A percentile compares a stretch with the other conserved stretches of the same genome.
Conservation (phyloP, 2,113 vertebrate genomes). For the Nanger granti region DNA sequence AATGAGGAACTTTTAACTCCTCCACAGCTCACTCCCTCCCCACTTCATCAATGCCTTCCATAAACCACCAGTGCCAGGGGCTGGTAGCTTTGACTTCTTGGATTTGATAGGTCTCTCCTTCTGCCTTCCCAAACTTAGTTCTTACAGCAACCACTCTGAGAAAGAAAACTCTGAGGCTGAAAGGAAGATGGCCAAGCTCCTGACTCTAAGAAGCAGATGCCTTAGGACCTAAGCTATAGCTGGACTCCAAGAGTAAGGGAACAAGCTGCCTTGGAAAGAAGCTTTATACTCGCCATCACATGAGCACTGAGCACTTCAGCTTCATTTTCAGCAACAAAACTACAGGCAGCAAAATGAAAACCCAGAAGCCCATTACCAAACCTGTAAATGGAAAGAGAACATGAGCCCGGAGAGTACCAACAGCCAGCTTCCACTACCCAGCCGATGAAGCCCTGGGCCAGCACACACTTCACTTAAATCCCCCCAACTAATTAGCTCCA, state of each 20-base stretch:
- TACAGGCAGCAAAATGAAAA: not conserved
- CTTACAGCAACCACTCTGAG: not conserved
- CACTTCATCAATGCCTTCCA: constrained; percentile 21
- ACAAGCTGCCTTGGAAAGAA: not conserved
- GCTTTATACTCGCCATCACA: not conserved
- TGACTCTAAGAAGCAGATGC: not conserved
- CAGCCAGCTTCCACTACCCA: not conserved
- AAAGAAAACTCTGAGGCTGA: constrained; percentile 22
- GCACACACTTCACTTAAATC: constrained; percentile 20
- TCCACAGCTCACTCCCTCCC: not conserved
- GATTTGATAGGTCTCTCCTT: not conserved
- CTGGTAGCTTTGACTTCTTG: not conserved
- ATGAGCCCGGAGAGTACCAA: not conserved
- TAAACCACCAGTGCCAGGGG: constrained; percentile 1
- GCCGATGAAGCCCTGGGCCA: not conserved
- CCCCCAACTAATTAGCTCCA: constrained; percentile 12
- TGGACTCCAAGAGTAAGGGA: not conserved
- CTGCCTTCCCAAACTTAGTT: not conserved
- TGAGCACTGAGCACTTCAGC: not conserved
- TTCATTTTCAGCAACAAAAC: constrained; percentile 28
- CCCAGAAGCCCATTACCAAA: constrained; percentile 12
- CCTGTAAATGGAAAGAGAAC: constrained; percentile 1
- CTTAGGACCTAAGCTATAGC: not conserved
- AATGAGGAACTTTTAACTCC: constrained; percentile 28
- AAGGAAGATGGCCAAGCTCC: not conserved